Evolutionary conservation across 2,113 vertebrate genomes (phyloP).

Genomic region (Carassius auratus): DNA sequence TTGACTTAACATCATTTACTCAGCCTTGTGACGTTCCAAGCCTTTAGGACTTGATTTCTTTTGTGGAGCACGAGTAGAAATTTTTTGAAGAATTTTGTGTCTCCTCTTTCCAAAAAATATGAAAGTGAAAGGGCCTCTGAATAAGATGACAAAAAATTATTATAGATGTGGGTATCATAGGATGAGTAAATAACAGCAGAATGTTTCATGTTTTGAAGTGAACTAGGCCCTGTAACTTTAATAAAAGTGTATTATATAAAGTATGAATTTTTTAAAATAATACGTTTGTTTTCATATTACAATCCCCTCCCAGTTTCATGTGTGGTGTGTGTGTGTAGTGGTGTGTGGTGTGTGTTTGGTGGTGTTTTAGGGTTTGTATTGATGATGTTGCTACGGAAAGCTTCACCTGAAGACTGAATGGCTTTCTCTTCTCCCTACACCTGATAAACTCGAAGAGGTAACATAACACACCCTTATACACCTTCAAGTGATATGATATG

Average conservation of each 20-base stretch:
- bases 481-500: not conserved
- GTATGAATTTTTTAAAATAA: not conserved
- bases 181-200: not conserved
- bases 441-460: conserved; percentile 89
- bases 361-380: conserved; percentile 84
- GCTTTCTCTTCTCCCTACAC: conserved; percentile 82
- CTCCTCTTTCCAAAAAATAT: not conserved
- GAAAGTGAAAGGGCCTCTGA: not conserved
- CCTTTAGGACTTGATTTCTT: not conserved
- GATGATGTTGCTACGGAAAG: conserved; percentile 88
- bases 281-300: not conserved
- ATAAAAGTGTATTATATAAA: too few species aligned
- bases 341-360: too few species aligned
- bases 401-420: conserved; percentile 92
- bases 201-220: not conserved
- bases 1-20: not conserved
- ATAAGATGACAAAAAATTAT: too few species aligned
- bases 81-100: not conserved
- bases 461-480: not conserved
- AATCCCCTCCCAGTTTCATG: not conserved
- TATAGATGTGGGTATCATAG: not conserved
- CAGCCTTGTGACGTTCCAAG: not conserved
- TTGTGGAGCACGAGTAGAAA: not conserved
- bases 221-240: too few species aligned
- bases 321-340: too few species aligned